These are phyloP conservation scores for Drosophila falleni DNA, from an alignment of 2,888 invertebrate species.

Conservation along the genomic window DNA sequence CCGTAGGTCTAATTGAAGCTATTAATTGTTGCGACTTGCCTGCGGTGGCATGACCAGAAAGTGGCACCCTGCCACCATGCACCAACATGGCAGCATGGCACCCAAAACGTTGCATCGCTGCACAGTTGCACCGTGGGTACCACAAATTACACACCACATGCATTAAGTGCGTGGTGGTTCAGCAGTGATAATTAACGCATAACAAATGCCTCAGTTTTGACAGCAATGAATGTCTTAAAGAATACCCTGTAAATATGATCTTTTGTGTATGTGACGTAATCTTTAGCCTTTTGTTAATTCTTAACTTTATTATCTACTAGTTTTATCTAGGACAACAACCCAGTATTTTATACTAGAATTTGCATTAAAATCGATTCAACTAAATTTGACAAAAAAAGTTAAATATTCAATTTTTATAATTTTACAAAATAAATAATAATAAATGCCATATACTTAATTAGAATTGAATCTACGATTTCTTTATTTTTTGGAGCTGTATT, in stretches of 20 bases:
- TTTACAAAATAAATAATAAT: too few species aligned
- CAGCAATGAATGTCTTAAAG: background rate
- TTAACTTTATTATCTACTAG: too few species aligned
- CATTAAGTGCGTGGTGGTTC: constrained; percentile 50
- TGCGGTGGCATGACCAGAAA: constrained; percentile 58
- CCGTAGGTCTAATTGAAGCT: constrained; percentile 79
- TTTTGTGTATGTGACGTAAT: background rate
- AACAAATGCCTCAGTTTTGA: constrained; percentile 32
- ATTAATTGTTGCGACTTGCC: constrained; percentile 75
- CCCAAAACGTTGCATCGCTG: constrained; percentile 20
- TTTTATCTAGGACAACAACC: too few species aligned
- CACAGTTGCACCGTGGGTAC: constrained; percentile 40
- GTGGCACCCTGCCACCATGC: constrained; percentile 32
- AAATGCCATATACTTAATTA: too few species aligned
- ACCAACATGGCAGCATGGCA: background rate
- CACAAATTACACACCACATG: constrained; percentile 59
- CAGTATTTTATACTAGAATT: too few species aligned
- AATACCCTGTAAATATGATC: constrained; percentile 16
- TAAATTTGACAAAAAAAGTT: too few species aligned
- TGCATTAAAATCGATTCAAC: too few species aligned
- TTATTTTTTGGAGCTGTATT: too few species aligned
- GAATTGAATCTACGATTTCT: too few species aligned
- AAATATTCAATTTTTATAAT: too few species aligned
- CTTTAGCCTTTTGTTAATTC: too few species aligned
- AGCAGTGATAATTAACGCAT: constrained; percentile 66